phyloP scores from a whole-genome alignment of 2,797 vertebrate genomes.

The Premnoplex brunnescens region DNA sequence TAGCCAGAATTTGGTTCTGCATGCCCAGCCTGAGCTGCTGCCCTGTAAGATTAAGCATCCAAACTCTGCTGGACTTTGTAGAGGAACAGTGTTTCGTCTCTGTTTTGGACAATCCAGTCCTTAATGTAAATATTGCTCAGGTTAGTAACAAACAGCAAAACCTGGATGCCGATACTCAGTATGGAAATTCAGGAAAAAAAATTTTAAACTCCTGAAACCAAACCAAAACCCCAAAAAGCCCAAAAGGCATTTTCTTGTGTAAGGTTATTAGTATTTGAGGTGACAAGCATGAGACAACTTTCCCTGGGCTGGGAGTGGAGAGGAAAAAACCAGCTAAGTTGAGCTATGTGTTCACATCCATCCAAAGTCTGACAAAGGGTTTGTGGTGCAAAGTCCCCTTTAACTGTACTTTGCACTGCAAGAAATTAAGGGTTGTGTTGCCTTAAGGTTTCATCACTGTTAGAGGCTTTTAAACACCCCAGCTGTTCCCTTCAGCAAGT shows the following conservation, averaged over 20 bases:
- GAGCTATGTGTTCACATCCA: background rate
- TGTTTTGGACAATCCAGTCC: background rate
- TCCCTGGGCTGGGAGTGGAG: background rate
- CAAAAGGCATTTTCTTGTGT: background rate
- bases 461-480: background rate
- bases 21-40: background rate
- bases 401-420: background rate
- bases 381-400: background rate
- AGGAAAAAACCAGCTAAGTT: background rate
- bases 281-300: background rate
- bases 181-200: background rate
- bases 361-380: background rate
- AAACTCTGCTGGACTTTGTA: background rate
- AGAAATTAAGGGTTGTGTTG: background rate
- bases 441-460: background rate
- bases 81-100: background rate
- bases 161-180: background rate
- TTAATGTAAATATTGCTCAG: background rate
- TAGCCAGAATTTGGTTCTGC: background rate
- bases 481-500: background rate
- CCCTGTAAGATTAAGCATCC: background rate
- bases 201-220: background rate
- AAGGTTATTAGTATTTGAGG: background rate
- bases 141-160: background rate
- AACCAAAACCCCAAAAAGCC: background rate